Conservation (phyloP, 1,140 invertebrate genomes). For the Ephestia elutella region DNA sequence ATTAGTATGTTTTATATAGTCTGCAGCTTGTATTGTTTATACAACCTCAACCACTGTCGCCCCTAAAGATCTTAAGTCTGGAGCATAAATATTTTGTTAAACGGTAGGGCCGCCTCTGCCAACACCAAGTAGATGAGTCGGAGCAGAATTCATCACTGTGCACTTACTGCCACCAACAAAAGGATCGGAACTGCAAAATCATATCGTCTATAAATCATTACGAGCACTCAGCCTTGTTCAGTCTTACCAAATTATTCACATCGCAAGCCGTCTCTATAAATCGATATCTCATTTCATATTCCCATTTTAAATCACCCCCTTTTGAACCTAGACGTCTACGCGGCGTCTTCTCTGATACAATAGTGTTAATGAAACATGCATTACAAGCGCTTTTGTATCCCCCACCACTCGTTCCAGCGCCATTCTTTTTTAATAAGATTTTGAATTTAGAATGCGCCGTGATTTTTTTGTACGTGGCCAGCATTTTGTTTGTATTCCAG, state of each 20-base stretch:
- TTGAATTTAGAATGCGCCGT: constrained; percentile 7
- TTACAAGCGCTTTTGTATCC: constrained; percentile 9
- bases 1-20: too few relatives aligned
- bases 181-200: constrained; percentile 1
- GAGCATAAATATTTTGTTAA: not conserved
- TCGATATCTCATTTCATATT: constrained; percentile 9
- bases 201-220: constrained; percentile 9
- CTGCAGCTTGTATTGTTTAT: too few relatives aligned
- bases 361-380: constrained; percentile 13
- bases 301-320: constrained; percentile 6
- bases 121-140: not conserved
- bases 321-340: constrained; percentile 9
- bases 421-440: constrained; percentile 9
- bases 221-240: not conserved
- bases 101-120: not conserved
- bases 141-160: not conserved
- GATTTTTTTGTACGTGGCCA: constrained; percentile 3
- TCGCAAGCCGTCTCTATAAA: not conserved
- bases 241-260: constrained; percentile 11
- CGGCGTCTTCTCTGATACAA: constrained; percentile 9
- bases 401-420: not conserved
- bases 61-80: too few relatives aligned
- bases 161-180: not conserved
- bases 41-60: too few relatives aligned
- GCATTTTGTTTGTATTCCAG: not conserved